Conservation (phyloP, 2,113 vertebrate species). For the Thalassarche chlororhynchos region DNA sequence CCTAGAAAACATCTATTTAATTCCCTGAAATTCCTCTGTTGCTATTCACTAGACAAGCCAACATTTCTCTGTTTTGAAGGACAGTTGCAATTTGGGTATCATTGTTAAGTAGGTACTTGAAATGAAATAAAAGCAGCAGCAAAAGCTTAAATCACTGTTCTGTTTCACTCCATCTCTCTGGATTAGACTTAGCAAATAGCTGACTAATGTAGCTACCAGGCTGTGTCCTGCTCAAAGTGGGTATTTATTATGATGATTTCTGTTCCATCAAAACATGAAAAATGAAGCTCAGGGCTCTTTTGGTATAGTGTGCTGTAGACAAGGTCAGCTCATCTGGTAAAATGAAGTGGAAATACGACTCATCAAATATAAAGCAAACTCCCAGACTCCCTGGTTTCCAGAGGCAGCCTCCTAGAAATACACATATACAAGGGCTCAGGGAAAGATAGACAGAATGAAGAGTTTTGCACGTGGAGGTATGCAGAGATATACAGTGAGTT, state of each 20-base stretch:
- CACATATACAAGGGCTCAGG: background rate
- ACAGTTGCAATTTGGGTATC: background rate
- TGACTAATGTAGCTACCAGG: background rate
- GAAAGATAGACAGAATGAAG: background rate
- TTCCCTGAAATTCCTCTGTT: background rate
- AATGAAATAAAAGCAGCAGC: background rate
- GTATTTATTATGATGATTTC: background rate
- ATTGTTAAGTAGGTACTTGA: background rate
- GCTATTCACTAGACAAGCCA: background rate
- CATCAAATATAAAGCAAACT: background rate
- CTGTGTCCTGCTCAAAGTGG: background rate
- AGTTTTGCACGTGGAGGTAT: background rate
- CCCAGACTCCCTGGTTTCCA: background rate
- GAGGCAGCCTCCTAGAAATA: background rate
- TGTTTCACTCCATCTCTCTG: background rate
- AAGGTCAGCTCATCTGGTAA: background rate
- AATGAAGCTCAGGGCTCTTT: background rate
- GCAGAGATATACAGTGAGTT: background rate
- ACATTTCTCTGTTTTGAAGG: background rate
- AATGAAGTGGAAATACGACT: background rate
- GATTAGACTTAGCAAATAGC: background rate
- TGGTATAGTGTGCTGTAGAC: background rate
- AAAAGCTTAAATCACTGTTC: background rate
- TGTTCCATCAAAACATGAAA: background rate
- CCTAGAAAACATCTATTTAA: background rate